Evolutionary conservation across 2,888 invertebrate genomes (phyloP).

Genomic region (Drosophila paramelanica): DNA sequence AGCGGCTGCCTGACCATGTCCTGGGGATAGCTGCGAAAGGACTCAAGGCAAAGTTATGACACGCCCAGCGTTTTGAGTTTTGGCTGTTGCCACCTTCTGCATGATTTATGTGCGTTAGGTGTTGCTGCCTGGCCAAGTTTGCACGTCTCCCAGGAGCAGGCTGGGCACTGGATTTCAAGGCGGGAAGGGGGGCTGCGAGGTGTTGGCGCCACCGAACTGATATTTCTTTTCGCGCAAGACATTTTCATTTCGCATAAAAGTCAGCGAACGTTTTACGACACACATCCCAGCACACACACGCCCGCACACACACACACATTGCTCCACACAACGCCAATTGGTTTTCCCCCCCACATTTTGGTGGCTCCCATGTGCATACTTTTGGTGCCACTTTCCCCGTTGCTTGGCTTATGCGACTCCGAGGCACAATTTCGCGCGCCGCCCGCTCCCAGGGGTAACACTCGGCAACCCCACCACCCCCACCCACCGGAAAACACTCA

Average conservation of each 20-base stretch:
- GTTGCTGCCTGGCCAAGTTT: slow-evolving; percentile 63
- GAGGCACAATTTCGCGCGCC: slow-evolving; percentile 84
- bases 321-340: slow-evolving; percentile 78
- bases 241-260: slow-evolving; percentile 68
- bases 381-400: slow-evolving; percentile 79
- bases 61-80: slow-evolving; percentile 58
- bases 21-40: slow-evolving; percentile 32
- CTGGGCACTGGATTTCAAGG: not conserved
- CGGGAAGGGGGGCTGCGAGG: not conserved
- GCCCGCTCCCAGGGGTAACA: slow-evolving; percentile 71
- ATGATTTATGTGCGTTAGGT: slow-evolving; percentile 79
- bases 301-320: slow-evolving; percentile 1
- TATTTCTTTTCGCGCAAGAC: slow-evolving; percentile 58
- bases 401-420: slow-evolving; percentile 85
- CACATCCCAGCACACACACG: slow-evolving; percentile 13
- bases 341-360: slow-evolving; percentile 44
- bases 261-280: slow-evolving; percentile 63
- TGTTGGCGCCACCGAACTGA: not conserved
- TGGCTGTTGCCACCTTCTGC: slow-evolving; percentile 66
- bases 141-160: slow-evolving; percentile 30
- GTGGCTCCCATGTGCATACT: slow-evolving; percentile 77
- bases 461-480: slow-evolving; percentile 4
- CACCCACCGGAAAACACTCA: slow-evolving; percentile 1
- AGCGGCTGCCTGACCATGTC: slow-evolving; percentile 45
- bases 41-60: slow-evolving; percentile 67